These are phyloP conservation scores for Oligia strigilis DNA, from an alignment of 2,888 invertebrate genomes.

Conservation along the genomic window DNA sequence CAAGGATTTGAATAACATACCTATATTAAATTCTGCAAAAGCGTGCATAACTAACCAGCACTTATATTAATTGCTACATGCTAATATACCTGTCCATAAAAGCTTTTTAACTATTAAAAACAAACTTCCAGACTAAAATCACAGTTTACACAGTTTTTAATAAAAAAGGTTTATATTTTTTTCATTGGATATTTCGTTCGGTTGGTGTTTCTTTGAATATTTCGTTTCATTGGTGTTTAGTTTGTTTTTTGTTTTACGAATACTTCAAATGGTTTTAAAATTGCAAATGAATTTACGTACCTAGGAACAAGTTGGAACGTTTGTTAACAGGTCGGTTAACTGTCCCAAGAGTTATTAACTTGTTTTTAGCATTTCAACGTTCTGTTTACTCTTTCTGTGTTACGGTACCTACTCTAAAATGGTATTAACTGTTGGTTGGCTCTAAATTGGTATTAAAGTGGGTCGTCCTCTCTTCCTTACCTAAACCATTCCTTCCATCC, in stretches of 20 bases:
- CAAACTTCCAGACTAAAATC: slow-evolving; percentile 27
- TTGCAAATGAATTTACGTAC: slow-evolving; percentile 55
- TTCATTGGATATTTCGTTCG: slow-evolving; percentile 48
- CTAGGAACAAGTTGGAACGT: slow-evolving; percentile 51
- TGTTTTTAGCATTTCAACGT: slow-evolving; percentile 45
- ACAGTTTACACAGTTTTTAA: slow-evolving; percentile 14
- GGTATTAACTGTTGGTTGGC: slow-evolving; percentile 2
- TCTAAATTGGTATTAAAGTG: background rate
- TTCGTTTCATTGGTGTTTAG: slow-evolving; percentile 20
- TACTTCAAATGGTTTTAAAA: slow-evolving; percentile 57
- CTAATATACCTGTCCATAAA: slow-evolving; percentile 6
- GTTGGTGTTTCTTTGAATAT: slow-evolving; percentile 33
- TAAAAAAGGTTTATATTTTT: slow-evolving; percentile 39
- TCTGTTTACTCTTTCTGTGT: slow-evolving; percentile 47
- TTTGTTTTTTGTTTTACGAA: slow-evolving; percentile 25
- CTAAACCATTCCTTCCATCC: background rate
- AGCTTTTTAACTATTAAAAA: background rate
- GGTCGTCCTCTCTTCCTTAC: background rate
- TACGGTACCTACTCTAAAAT: slow-evolving; percentile 18
- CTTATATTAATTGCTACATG: slow-evolving; percentile 17
- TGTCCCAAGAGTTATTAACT: slow-evolving; percentile 59
- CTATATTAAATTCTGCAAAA: slow-evolving; percentile 2
- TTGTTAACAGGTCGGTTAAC: slow-evolving; percentile 55
- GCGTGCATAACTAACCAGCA: background rate
- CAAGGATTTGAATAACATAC: background rate